Evolutionary conservation across 2,797 vertebrate genomes (phyloP), one percentile per base, ranked within the genome.

Genomic region (Lacerta bilineata): DNA sequence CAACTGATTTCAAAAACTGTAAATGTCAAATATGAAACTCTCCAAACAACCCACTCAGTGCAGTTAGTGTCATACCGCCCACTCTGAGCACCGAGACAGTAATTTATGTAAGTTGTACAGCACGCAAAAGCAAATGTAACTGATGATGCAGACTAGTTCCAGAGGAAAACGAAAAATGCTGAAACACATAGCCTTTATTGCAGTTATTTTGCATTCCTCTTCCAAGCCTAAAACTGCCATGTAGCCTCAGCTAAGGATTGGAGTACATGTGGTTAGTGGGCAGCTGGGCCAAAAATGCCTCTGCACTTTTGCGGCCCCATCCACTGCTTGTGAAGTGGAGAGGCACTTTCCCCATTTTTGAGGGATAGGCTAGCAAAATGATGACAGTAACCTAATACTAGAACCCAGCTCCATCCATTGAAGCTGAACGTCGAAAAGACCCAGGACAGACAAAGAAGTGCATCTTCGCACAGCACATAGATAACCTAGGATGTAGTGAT

Each of bases 1-100:
- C 6, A 50, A 36, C 41, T 74, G 71, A 80, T 27, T 39, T 76
- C 5, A 81, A 72, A 80, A 75, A 86, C 66, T 0, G 81, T 90
- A 92, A 93, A 86, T 86, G 91, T 59, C 81, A 94, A 85, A 80
- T 92, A 87, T 88, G 80, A 66, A 87, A 90, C 23, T 43, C 33
- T 66, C 61, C 4, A 81, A 86, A 78, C 36, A 80, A 36, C 77
- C 76, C 29, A 64, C 80, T 68, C 87, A 77, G 10, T 88, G 61
- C 20, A 41, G 87, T 77, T 83, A 78, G 74, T 83, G 74, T 83
- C 59, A 83, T 69, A 41, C 25, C 33, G 75, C 41, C 11, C 0
- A 0, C 41, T 91, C 41, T 8, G 84, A 87, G 74, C 41, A 92
- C 84, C 46, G 46, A 25, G 33, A 69, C 66, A 87, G 0, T 66